A percentile compares a stretch with the other conserved stretches of the same genome.
Conservation (phyloP, 2,797 vertebrate species). For the Tokudaia muenninki region DNA sequence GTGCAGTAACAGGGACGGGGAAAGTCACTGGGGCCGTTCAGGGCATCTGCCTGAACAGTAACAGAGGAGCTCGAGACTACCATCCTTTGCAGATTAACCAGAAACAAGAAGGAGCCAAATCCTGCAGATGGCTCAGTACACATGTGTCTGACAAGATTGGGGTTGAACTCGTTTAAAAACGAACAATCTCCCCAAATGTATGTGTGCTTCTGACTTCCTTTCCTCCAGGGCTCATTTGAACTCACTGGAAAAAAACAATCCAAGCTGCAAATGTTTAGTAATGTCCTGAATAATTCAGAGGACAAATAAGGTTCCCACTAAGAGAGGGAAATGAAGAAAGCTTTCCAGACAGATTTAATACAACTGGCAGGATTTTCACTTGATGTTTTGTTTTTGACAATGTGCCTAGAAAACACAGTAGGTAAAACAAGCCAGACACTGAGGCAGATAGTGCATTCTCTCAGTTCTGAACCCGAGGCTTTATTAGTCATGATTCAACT, state of each 20-base stretch:
- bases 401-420: neutral
- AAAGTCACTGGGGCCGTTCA: neutral
- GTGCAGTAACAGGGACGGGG: neutral
- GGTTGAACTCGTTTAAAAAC: neutral
- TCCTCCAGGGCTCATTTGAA: neutral
- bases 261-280: slow-evolving; percentile 38
- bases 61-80: neutral
- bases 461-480: neutral
- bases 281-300: neutral
- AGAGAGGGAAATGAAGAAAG: slow-evolving; percentile 6
- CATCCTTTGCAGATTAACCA: slow-evolving; percentile 14
- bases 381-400: neutral
- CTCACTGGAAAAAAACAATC: slow-evolving; percentile 10
- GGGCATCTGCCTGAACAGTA: neutral
- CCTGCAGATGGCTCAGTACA: slow-evolving; percentile 2
- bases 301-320: neutral
- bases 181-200: neutral
- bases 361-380: neutral
- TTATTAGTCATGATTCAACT: neutral
- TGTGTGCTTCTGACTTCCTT: neutral
- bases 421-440: neutral
- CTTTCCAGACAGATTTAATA: neutral
- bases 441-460: neutral
- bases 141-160: neutral
- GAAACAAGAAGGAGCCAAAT: slow-evolving; percentile 43